Conservation (phyloP, 2,888 invertebrate species). For the Cistogaster globosa region DNA sequence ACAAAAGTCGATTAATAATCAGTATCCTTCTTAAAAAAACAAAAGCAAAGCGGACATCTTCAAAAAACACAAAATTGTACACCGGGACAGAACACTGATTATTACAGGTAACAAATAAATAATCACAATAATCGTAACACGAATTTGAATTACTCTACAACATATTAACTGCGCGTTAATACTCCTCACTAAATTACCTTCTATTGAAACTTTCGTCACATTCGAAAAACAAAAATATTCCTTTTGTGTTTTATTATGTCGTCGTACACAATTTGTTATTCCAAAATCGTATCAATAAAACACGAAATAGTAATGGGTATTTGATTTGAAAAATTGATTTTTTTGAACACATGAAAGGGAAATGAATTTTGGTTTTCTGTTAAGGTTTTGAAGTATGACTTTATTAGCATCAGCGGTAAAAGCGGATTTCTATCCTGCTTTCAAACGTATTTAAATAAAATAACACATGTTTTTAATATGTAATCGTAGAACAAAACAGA, state of each 20-base stretch:
- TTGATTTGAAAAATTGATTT: constrained; percentile 10
- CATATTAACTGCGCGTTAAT: background rate
- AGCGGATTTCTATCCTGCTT: constrained; percentile 36
- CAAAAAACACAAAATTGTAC: constrained; percentile 29
- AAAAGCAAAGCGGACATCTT: constrained; percentile 49
- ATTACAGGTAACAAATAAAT: constrained; percentile 54
- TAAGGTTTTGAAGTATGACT: constrained; percentile 57
- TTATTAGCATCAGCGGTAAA: constrained; percentile 52
- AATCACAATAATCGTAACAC: constrained; percentile 55
- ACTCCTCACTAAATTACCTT: background rate
- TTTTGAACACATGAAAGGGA: too few species aligned
- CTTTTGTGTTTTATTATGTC: background rate
- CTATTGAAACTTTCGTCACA: background rate
- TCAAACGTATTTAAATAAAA: constrained; percentile 18
- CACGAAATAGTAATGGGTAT: constrained; percentile 9
- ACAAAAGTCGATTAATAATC: constrained; percentile 39
- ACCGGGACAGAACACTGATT: constrained; percentile 46
- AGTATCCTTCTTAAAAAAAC: constrained; percentile 43
- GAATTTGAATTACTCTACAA: constrained; percentile 21
- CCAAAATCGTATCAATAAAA: constrained; percentile 38
- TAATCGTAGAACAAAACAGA: background rate
- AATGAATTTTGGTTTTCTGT: constrained; percentile 45
- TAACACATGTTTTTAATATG: background rate
- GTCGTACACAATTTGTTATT: background rate
- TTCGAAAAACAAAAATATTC: too few species aligned